A percentile compares a stretch with the other conserved stretches of the same genome.
phyloP scores from a whole-genome alignment of 2,797 vertebrate species.

The Melanotaenia pygmaea region DNA sequence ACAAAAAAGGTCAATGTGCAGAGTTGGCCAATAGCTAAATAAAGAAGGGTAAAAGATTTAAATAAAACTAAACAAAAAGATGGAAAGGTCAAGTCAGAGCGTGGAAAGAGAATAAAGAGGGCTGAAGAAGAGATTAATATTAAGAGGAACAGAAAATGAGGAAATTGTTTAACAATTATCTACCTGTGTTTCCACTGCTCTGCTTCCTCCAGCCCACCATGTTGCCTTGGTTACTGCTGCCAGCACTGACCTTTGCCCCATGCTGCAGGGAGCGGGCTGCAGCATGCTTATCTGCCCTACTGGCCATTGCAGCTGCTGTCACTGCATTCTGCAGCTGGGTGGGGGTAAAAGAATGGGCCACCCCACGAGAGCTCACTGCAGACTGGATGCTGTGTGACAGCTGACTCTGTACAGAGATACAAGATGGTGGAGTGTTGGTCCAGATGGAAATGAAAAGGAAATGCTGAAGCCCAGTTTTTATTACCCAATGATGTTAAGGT shows the following conservation, averaged over 20 bases:
- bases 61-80: not conserved
- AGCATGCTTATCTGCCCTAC: slow-evolving; percentile 89
- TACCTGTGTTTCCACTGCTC: slow-evolving; percentile 89
- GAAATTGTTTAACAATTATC: slow-evolving; percentile 37
- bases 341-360: slow-evolving; percentile 89
- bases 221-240: slow-evolving; percentile 81
- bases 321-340: slow-evolving; percentile 90
- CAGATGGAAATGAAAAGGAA: not conserved
- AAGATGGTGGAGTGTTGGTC: not conserved
- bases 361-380: slow-evolving; percentile 79
- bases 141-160: slow-evolving; percentile 24
- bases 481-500: too few relatives aligned
- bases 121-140: not conserved
- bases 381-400: slow-evolving; percentile 86
- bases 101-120: not conserved
- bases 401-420: slow-evolving; percentile 83
- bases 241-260: slow-evolving; percentile 84
- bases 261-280: slow-evolving; percentile 88
- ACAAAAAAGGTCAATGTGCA: slow-evolving; percentile 11
- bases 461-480: not conserved
- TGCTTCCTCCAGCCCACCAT: slow-evolving; percentile 93
- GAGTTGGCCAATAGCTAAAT: not conserved
- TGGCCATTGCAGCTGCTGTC: slow-evolving; percentile 86
- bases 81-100: not conserved
- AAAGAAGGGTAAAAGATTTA: not conserved